Conservation (phyloP, 2,797 vertebrate genomes). For the Choloepus didactylus region DNA sequence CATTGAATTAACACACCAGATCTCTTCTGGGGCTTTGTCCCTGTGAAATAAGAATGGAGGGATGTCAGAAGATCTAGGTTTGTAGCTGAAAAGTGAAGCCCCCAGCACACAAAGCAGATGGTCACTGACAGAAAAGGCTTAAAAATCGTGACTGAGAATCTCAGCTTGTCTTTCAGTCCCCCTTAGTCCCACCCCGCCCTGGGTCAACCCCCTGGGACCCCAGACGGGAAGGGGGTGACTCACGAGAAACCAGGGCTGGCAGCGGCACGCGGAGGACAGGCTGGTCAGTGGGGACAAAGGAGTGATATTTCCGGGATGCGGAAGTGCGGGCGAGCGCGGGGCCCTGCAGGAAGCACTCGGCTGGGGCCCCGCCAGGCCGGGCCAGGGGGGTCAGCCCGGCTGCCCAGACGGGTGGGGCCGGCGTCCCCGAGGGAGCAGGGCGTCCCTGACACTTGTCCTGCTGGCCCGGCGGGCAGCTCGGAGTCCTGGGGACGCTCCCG, state of each 20-base stretch:
- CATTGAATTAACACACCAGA: background rate
- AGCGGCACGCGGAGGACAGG: conserved; percentile 24
- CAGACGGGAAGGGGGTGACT: conserved; percentile 37
- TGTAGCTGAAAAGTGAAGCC: background rate
- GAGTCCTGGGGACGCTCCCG: background rate
- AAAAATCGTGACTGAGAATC: background rate
- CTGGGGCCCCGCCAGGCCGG: conserved; percentile 48
- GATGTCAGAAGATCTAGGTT: background rate
- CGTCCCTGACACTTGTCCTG: background rate
- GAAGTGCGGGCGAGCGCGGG: conserved; percentile 67
- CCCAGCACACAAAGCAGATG: background rate
- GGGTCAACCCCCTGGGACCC: background rate
- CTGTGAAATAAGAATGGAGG: background rate
- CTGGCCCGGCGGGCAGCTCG: background rate
- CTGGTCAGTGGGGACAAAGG: conserved; percentile 77
- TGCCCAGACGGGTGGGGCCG: background rate
- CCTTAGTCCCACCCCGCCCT: accelerated
- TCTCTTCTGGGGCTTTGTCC: background rate
- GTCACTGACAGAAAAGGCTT: background rate
- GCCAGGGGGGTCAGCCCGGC: conserved; percentile 56
- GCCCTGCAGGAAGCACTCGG: conserved; percentile 78
- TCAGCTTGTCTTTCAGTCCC: background rate
- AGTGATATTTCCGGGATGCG: conserved; percentile 79
- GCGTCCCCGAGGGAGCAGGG: conserved; percentile 62
- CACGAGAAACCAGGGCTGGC: conserved; percentile 32